Percentiles rank a stretch among this genome's conserved stretches.
These are phyloP conservation scores for Myathropa florea DNA, from an alignment of 2,888 invertebrate species.

Conservation along the genomic window DNA sequence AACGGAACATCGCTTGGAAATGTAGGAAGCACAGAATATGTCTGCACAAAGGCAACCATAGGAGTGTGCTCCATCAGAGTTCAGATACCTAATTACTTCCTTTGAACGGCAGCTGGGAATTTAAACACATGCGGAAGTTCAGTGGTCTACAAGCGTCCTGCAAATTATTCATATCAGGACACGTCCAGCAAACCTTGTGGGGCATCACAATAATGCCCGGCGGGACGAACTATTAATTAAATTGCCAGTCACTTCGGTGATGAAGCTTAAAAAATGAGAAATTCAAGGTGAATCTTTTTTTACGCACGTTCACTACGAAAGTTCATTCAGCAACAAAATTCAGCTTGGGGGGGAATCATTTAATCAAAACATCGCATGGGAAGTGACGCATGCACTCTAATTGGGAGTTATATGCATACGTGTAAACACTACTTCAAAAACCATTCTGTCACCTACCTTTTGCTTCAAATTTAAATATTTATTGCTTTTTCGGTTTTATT, in stretches of 20 bases:
- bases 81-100: constrained; percentile 15
- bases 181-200: not conserved
- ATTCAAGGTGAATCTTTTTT: not conserved
- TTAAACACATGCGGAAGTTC: not conserved
- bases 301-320: not conserved
- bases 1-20: too few relatives aligned
- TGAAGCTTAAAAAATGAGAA: not conserved
- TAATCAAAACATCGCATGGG: too few relatives aligned
- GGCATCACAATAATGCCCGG: constrained; percentile 6
- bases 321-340: not conserved
- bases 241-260: not conserved
- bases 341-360: too few relatives aligned
- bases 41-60: not conserved
- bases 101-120: constrained; percentile 7
- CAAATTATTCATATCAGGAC: not conserved
- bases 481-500: too few relatives aligned
- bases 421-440: too few relatives aligned
- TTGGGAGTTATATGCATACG: too few relatives aligned
- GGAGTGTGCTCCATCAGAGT: not conserved
- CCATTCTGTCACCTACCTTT: too few relatives aligned
- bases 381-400: too few relatives aligned
- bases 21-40: not conserved
- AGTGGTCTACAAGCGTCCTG: not conserved
- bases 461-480: too few relatives aligned
- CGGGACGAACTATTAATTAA: constrained; percentile 2